Base-by-base conservation (phyloP, 2,797 vertebrate genomes). In the Erethizon dorsatum region DNA sequence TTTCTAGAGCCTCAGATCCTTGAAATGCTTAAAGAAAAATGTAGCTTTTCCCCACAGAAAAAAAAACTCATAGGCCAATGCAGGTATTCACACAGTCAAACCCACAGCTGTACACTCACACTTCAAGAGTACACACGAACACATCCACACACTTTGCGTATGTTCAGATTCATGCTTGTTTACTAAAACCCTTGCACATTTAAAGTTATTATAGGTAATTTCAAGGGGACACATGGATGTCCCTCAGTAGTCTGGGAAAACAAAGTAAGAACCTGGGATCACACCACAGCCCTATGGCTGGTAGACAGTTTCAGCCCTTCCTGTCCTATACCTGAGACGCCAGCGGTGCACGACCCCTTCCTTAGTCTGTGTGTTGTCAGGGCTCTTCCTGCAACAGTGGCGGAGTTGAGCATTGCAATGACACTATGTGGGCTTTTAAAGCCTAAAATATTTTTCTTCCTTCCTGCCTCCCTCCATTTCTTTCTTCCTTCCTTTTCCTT, bases 11-110 rank as follows among this genome's bases (percentile, higher is more conserved):
- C 5, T 82, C 63, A 1, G 13, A 33, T 69, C 77, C 41, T 92
- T 89, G 13, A 83, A 83, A 83, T 3, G 67, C 77, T 79, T 82
- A 41, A 91, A 47, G 17, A 77, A 80, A 95, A 12, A 83, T 84
- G 3, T 7, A 73, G 22, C 5, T 1, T 86, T 93, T 45, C 1
- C 22, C 13, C 26, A 28, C 5, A 59, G 31, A 63, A 61, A 84
- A 57, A 20, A 47, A 50, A 82, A 73, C n/a, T 59, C 77, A 41
- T 31, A 69, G 33, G 5, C 57, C 0, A 13, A 20, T 8, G 7
- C 26, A 50, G 8, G 63, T 59, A n/a, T 28, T 52, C 54, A 41
- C n/a, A 78, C 6, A 57, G 5, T 37, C 26, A 71, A 88, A 86
- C 0, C 5, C 45, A 84, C 13, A 14, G 37, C 13, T 8, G 1